Conservation (phyloP, 1,140 invertebrate species). For the Holcopasites calliopsidis region DNA sequence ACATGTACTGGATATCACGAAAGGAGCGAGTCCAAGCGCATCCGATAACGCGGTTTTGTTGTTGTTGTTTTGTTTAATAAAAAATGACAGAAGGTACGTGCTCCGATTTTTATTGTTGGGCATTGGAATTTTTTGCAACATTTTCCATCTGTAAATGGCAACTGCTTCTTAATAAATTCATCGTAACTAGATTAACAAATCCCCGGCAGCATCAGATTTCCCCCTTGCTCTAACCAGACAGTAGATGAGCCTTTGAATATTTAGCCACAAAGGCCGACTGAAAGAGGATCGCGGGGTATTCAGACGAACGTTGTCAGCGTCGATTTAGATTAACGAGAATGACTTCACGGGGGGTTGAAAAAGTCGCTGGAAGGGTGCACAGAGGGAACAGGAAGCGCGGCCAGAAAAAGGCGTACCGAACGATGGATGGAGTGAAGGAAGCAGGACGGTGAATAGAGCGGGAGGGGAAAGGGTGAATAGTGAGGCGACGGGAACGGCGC, state of each 20-base stretch:
- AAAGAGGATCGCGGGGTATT: slow-evolving; percentile 36
- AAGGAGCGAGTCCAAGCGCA: no score
- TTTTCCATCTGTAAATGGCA: no score
- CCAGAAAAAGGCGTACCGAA: not conserved
- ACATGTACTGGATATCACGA: not conserved
- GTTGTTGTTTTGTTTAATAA: no score
- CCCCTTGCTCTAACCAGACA: slow-evolving; percentile 6
- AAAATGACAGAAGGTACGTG: no score
- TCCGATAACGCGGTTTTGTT: no score
- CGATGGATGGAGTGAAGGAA: no score
- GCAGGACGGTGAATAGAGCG: no score
- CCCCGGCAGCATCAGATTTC: not conserved
- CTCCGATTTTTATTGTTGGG: no score
- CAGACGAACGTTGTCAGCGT: slow-evolving; percentile 34
- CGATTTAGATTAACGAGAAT: slow-evolving; percentile 58
- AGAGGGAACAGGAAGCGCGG: not conserved
- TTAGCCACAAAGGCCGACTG: slow-evolving; percentile 20
- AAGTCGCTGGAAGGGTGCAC: slow-evolving; percentile 10
- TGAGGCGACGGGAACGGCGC: not conserved
- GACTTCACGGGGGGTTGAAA: slow-evolving; percentile 17
- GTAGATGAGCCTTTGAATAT: slow-evolving; percentile 39
- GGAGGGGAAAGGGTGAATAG: not conserved
- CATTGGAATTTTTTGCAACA: no score
- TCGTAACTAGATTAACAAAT: not conserved
- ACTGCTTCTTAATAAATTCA: no score